phyloP scores from a whole-genome alignment of 1,140 invertebrate genomes.

The Camponotus floridanus region DNA sequence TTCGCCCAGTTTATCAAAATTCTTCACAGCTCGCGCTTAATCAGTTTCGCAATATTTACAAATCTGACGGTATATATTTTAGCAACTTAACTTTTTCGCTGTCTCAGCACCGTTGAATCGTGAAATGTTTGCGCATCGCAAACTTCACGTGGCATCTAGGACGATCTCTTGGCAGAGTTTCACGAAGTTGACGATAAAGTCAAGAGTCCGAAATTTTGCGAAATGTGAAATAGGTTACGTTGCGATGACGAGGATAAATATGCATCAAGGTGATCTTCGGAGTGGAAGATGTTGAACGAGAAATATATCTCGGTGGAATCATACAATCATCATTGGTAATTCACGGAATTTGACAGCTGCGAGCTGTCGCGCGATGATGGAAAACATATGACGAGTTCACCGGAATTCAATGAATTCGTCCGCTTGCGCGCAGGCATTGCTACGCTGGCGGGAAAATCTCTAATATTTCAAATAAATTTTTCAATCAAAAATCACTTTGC shows the following conservation, averaged over 20 bases:
- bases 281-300: not conserved
- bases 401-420: conserved; percentile 22
- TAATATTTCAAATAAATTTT: not conserved
- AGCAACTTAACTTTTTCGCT: not conserved
- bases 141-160: not conserved
- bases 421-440: conserved; percentile 52
- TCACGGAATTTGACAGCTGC: conserved; percentile 66
- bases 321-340: conserved; percentile 40
- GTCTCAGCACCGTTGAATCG: not conserved
- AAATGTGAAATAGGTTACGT: conserved; percentile 3
- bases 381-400: conserved; percentile 71
- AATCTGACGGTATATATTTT: no score
- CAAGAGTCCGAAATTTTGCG: not conserved
- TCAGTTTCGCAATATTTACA: not conserved
- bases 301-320: not conserved
- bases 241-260: not conserved
- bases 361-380: conserved; percentile 5
- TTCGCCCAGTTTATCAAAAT: not conserved
- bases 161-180: not conserved
- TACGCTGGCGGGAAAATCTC: not conserved
- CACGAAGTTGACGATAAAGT: not conserved
- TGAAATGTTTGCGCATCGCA: not conserved
- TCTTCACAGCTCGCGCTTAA: no score
- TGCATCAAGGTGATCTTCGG: not conserved
- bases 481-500: no score